Conservation (phyloP, 2,113 vertebrate genomes). For the Rafetus swinhoei region DNA sequence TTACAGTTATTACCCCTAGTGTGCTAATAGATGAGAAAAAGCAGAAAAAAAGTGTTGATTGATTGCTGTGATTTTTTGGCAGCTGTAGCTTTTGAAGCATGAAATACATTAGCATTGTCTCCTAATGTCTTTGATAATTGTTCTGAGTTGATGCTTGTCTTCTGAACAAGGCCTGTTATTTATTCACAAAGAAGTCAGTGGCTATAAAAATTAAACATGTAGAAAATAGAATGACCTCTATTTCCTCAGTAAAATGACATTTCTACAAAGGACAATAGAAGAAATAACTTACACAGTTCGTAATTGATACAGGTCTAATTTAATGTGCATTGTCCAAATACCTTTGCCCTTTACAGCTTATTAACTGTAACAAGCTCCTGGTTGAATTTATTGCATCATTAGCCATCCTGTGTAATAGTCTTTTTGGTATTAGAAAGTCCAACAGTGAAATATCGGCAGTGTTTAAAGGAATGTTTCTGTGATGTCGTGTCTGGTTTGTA, state of each 20-base stretch:
- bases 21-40: conserved; percentile 51
- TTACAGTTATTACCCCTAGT: conserved; percentile 51
- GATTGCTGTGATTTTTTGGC: conserved; percentile 63
- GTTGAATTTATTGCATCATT: conserved; percentile 61
- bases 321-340: conserved; percentile 60
- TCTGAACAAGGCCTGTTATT: conserved; percentile 63
- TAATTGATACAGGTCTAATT: conserved; percentile 54
- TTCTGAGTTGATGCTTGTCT: conserved; percentile 58
- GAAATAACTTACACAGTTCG: conserved; percentile 30
- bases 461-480: conserved; percentile 17
- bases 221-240: conserved; percentile 57
- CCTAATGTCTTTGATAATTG: conserved; percentile 67
- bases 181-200: conserved; percentile 63
- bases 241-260: conserved; percentile 30
- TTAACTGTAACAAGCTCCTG: conserved; percentile 56
- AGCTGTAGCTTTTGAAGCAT: conserved; percentile 74
- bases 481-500: background rate
- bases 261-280: conserved; percentile 53
- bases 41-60: conserved; percentile 60
- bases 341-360: conserved; percentile 64
- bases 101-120: conserved; percentile 70
- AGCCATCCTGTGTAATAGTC: background rate
- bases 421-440: conserved; percentile 19
- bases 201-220: conserved; percentile 61
- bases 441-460: background rate